Evolutionary conservation across 2,888 invertebrate genomes (phyloP).

Genomic region (Trissolcus japonicus): DNA sequence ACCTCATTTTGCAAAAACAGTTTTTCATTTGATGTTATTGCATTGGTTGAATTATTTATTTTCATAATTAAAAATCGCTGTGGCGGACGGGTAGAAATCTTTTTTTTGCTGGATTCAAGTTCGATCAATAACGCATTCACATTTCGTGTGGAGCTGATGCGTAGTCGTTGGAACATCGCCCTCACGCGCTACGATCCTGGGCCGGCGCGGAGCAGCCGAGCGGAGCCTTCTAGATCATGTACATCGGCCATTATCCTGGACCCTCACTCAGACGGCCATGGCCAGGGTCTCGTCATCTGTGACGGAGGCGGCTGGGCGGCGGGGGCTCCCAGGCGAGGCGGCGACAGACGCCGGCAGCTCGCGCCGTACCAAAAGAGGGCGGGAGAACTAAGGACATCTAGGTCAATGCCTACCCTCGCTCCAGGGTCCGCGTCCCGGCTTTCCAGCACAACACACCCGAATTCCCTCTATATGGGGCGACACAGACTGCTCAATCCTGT

Average conservation of each 20-base stretch:
- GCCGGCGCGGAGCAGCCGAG: constrained; percentile 30
- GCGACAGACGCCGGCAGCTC: constrained; percentile 41
- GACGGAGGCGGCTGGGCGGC: constrained; percentile 56
- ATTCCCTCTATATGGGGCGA: constrained; percentile 18
- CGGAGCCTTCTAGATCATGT: constrained; percentile 37
- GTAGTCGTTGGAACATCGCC: constrained; percentile 18
- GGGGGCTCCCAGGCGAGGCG: constrained; percentile 54
- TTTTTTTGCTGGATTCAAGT: constrained; percentile 39
- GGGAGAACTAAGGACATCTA: constrained; percentile 61
- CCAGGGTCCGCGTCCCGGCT: constrained; percentile 59
- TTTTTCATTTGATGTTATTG: too few species aligned
- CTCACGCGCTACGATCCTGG: constrained; percentile 31
- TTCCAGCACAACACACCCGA: constrained; percentile 40
- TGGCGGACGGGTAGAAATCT: not conserved
- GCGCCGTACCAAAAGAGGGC: constrained; percentile 40
- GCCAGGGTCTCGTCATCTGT: constrained; percentile 59
- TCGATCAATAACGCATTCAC: constrained; percentile 50
- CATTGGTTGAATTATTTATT: too few species aligned
- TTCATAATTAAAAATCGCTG: too few species aligned
- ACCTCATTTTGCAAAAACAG: too few species aligned
- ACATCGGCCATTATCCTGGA: constrained; percentile 55
- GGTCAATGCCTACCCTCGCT: constrained; percentile 69
- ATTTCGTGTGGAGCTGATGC: constrained; percentile 3
- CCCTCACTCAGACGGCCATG: constrained; percentile 58
- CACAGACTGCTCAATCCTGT: not conserved